Base-by-base conservation (phyloP, 2,113 vertebrate species). In the Microtus richardsoni region DNA sequence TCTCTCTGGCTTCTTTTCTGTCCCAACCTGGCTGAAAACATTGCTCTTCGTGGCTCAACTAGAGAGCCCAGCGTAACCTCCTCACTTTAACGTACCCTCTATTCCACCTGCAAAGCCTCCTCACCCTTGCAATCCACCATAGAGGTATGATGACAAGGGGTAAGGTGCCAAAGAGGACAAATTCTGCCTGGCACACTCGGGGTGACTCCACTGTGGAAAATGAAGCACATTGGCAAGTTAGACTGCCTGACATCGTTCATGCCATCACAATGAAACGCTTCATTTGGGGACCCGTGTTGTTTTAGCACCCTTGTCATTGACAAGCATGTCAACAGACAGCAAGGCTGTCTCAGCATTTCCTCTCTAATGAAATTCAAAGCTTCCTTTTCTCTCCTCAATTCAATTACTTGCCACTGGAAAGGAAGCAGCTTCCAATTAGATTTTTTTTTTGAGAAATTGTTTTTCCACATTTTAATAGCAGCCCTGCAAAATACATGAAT, bases 381-480 rank as follows among this genome's bases (percentile, higher is more conserved):
- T 94, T 82, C 30, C 58, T n/a, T 52, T 84, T n/a, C 33, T 88
- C 47, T 62, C 26, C 73, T 89, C 74, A 80, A 7, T 52, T 68
- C 58, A 86, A 89, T 74, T 64, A 17, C 62, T 88, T 91, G 26
- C 58, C 41, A 79, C 58, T 86, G 17, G 74, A 94, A 80, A 54
- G 83, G 79, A 68, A 91, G 75, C 64, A 92, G 66, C 39, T 80
- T 86, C 73, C 28, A 68, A 41, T 74, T 83, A 24, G 70, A 60
- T 91, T 33, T n/a, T 88, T 85, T 88, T 95, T 90, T 95, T 90
- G 30, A 88, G 44, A 93, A 93, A 88, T 17, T 60, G 39, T 75
- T 82, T 58, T 22, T 77, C 75, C 47, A 88, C 39, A n/a, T 17
- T 58, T 87, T 80, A 96, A 60, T 54, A 83, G 68, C 1, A 83